Percentiles rank a stretch among this genome's conserved stretches.
Evolutionary conservation across 2,113 vertebrate species (phyloP).

Genomic region (Mus pahari): DNA sequence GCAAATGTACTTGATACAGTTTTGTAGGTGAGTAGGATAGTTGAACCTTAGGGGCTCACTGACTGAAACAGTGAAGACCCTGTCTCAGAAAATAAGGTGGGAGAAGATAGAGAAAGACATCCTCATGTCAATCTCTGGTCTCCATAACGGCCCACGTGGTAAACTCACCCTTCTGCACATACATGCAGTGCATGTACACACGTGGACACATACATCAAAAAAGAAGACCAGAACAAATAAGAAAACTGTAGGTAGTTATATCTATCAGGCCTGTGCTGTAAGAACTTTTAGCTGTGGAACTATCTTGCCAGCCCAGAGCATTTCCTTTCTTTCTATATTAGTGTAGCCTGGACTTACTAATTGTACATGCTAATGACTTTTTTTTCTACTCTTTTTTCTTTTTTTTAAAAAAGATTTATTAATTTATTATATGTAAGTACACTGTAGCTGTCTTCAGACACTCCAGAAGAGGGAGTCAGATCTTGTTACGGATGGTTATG

Average conservation of each 20-base stretch:
- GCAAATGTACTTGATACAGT: constrained; percentile 32
- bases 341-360: neutral
- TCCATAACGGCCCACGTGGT: neutral
- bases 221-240: neutral
- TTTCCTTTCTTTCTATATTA: constrained; percentile 33
- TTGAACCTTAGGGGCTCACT: neutral
- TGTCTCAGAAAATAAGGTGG: neutral
- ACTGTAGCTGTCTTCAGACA: too few relatives aligned
- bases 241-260: neutral
- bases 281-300: neutral
- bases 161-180: neutral
- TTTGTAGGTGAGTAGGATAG: neutral
- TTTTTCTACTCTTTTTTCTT: too few relatives aligned
- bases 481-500: too few relatives aligned
- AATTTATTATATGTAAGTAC: too few relatives aligned
- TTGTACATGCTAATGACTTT: constrained; percentile 2
- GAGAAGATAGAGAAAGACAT: too few relatives aligned
- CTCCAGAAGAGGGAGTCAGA: too few relatives aligned
- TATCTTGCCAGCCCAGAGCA: neutral
- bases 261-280: neutral
- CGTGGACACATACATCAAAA: neutral
- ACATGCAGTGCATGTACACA: neutral
- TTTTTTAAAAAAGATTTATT: too few relatives aligned
- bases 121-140: neutral
- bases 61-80: neutral